Evolutionary conservation across 2,113 vertebrate genomes (phyloP).

Genomic region (Oryzias melastigma): DNA sequence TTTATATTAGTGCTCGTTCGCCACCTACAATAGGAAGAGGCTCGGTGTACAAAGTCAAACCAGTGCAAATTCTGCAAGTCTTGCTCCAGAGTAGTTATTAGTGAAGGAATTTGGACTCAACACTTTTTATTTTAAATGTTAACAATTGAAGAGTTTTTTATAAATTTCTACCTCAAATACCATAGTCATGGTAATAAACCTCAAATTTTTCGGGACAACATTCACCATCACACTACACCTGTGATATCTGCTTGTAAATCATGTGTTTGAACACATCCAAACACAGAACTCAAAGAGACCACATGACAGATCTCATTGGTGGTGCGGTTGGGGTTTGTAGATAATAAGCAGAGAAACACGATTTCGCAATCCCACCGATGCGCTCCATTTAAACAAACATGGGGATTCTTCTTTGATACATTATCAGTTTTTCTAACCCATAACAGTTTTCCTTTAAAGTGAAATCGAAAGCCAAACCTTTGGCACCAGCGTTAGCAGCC

Average conservation of each 20-base stretch:
- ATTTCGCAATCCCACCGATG: background rate
- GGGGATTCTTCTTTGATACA: background rate
- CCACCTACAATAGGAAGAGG: no score
- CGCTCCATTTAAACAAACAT: background rate
- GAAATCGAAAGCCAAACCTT: slow-evolving; percentile 1
- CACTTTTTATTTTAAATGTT: no score
- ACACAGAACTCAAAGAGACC: background rate
- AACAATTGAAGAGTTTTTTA: no score
- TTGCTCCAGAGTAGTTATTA: no score
- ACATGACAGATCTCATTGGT: background rate
- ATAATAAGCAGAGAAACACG: background rate
- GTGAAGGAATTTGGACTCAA: no score
- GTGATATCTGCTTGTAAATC: background rate
- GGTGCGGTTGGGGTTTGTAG: background rate
- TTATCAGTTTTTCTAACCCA: background rate
- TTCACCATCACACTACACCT: background rate
- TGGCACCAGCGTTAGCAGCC: background rate
- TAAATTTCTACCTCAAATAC: no score
- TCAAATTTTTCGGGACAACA: no score
- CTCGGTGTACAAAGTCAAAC: no score
- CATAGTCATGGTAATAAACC: no score
- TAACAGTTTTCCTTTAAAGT: slow-evolving; percentile 1
- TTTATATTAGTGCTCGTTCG: no score
- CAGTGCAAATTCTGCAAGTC: no score
- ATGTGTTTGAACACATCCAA: background rate